Percentiles rank a stretch among this genome's conserved stretches.
These are phyloP conservation scores for Emberiza fucata DNA, from an alignment of 2,113 vertebrate species.

Conservation along the genomic window DNA sequence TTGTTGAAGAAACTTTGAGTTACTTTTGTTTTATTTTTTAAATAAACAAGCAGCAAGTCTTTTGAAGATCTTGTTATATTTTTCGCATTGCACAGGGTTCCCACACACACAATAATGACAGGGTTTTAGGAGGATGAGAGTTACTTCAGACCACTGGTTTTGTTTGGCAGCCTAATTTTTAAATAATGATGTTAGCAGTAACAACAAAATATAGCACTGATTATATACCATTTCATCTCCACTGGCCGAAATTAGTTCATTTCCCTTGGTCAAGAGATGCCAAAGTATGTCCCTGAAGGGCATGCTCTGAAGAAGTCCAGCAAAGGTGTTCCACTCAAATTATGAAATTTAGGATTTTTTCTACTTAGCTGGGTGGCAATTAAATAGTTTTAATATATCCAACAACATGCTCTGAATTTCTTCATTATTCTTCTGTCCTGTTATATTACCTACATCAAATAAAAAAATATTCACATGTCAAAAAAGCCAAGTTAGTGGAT, in stretches of 20 bases:
- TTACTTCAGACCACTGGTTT: slow-evolving; percentile 61
- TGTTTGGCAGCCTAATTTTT: slow-evolving; percentile 61
- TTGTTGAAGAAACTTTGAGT: neutral
- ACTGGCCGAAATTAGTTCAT: neutral
- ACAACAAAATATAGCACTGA: slow-evolving; percentile 71
- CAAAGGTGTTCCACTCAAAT: neutral
- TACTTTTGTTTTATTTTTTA: neutral
- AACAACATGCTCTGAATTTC: neutral
- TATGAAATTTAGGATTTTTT: neutral
- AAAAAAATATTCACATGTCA: neutral
- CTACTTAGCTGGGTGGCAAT: neutral
- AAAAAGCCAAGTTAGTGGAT: neutral
- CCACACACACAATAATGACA: slow-evolving; percentile 52
- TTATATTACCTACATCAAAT: neutral
- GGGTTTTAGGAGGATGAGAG: slow-evolving; percentile 53
- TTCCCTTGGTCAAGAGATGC: neutral
- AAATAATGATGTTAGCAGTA: slow-evolving; percentile 68
- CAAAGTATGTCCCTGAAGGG: neutral
- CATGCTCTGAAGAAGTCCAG: neutral
- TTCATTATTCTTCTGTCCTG: neutral
- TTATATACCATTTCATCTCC: slow-evolving; percentile 50
- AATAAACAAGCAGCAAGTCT: neutral
- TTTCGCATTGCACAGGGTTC: neutral
- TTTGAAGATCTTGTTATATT: neutral
- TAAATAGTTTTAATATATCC: neutral